These are phyloP conservation scores for Polydrusus tereticollis DNA, from an alignment of 2,888 invertebrate genomes.

Conservation along the genomic window DNA sequence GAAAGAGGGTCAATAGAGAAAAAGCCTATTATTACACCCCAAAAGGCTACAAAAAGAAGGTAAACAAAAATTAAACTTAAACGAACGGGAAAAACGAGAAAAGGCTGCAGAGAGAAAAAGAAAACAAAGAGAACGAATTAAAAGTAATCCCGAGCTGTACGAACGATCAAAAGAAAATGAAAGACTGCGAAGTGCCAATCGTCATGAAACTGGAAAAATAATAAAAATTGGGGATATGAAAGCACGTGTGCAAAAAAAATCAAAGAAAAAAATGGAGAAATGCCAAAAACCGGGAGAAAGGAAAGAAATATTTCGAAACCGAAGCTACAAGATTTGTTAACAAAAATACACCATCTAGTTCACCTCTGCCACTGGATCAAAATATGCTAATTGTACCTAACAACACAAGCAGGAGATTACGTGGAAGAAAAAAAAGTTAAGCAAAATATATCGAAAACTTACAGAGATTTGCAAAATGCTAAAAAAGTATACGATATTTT, in stretches of 20 bases:
- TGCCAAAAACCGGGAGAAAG: background rate
- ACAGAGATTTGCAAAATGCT: background rate
- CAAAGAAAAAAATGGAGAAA: background rate
- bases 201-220: background rate
- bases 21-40: background rate
- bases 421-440: background rate
- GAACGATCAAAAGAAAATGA: background rate
- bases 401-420: background rate
- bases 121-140: too few relatives aligned
- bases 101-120: background rate
- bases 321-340: background rate
- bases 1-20: too few relatives aligned
- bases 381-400: background rate
- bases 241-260: background rate
- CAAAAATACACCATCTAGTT: background rate
- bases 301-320: background rate
- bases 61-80: background rate
- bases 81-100: background rate
- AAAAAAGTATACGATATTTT: background rate
- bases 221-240: background rate
- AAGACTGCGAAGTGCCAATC: background rate
- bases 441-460: background rate
- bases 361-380: background rate
- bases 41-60: background rate
- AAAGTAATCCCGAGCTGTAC: background rate